Base-by-base conservation (phyloP, 2,888 invertebrate genomes). In the Caradrina kadenii region DNA sequence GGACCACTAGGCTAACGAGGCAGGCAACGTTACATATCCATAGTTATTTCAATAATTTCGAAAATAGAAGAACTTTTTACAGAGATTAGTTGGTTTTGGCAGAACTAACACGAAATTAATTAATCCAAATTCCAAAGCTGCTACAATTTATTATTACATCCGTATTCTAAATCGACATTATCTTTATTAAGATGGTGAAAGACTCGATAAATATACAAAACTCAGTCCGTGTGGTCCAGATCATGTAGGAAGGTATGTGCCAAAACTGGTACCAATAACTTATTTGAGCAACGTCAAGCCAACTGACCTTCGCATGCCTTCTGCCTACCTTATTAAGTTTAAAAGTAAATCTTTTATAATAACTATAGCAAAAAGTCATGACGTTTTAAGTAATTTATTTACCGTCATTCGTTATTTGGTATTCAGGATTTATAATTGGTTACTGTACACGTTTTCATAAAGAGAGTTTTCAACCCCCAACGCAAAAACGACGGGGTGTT, bases 211-310 rank as follows among this genome's bases (percentile, higher is more conserved):
- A 63, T 21, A 19, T 42, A 13, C 26, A 17, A 22, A 39, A 1
- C 1, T 22, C 2, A 39, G 0, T 39, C 45, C 59, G 53, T 62
- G 63, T 59, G 52, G 54, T 76, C 71, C 59, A 76, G 35, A 50
- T 62, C 17, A 50, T 70, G 49, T 69, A 65, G 45, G 49, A 58
- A 69, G 70, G 64, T 55, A 76, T 76, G 62, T 35, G 48, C 11
- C 42, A 15, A 76, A 77, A 77, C 77, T 63, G 64, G 77, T 77
- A 69, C 21, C 55, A 35, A 76, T 77, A 80, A 70, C 60, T 63
- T 61, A 76, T 69, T 61, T 55, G 50, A 55, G 69, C 22, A 53
- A 52, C 39, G 4, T 54, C 21, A 59, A 67, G 62, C 13, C 31
- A 0, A 56, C 15, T 59, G 77, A 39, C 77, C 77, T 77, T 77